Conservation (phyloP, 2,797 vertebrate species). For the Nothura maculosa region DNA sequence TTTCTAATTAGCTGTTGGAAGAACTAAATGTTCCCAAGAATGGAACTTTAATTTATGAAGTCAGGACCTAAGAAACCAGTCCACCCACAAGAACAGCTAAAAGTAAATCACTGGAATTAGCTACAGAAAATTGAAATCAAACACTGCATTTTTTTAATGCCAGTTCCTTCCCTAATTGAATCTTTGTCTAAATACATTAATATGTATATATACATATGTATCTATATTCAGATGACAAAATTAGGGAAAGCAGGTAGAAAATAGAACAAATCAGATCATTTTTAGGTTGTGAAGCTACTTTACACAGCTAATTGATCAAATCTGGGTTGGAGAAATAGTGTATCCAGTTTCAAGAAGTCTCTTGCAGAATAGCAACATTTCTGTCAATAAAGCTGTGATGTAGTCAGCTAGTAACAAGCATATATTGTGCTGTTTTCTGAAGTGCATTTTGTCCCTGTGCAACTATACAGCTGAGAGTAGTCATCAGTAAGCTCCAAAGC, state of each 20-base stretch:
- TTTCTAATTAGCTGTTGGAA: conserved; percentile 13
- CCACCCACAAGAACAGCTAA: neutral
- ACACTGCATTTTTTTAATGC: neutral
- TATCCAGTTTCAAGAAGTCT: neutral
- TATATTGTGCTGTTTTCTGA: neutral
- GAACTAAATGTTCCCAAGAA: conserved; percentile 7
- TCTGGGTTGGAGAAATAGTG: neutral
- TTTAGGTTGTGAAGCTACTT: neutral
- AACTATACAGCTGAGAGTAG: neutral
- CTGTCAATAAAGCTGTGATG: neutral
- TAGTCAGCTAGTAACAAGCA: neutral
- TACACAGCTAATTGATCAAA: neutral
- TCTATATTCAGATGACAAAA: neutral
- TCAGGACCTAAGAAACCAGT: neutral
- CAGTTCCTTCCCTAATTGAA: neutral
- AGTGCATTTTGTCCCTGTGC: neutral
- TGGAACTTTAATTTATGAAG: conserved; percentile 26
- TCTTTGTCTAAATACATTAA: neutral
- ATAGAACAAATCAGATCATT: neutral
- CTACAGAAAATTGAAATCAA: conserved; percentile 8
- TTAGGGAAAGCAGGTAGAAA: neutral
- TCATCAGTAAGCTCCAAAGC: neutral
- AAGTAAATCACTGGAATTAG: neutral
- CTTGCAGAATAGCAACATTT: neutral
- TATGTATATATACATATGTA: rapidly evolving